These are phyloP conservation scores for Distichodus sexfasciatus DNA, from an alignment of 2,797 vertebrate genomes.

Conservation along the genomic window DNA sequence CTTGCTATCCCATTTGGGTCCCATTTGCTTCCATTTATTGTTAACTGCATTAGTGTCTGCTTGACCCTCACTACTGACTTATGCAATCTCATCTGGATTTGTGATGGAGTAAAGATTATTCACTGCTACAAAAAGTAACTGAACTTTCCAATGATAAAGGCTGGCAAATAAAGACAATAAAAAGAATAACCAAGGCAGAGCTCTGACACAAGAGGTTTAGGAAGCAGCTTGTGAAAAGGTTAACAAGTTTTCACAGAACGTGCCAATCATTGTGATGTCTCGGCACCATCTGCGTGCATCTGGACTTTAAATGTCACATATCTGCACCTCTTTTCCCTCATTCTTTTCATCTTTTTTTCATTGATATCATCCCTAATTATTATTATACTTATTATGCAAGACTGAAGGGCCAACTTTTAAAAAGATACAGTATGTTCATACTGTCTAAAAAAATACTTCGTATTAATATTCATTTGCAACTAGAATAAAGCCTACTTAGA, in stretches of 20 bases:
- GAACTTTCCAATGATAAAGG: constrained; percentile 2
- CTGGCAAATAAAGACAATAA: neutral
- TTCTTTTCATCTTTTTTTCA: neutral
- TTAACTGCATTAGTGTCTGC: neutral
- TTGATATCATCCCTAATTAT: neutral
- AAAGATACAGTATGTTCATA: neutral
- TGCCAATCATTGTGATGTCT: constrained; percentile 4
- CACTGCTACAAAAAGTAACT: constrained; percentile 5
- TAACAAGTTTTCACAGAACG: neutral
- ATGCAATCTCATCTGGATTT: constrained; percentile 14
- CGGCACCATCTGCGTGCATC: constrained; percentile 8
- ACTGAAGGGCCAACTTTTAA: neutral
- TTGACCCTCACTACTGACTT: neutral
- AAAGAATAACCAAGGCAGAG: neutral
- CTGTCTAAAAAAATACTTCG: neutral
- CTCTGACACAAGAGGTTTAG: neutral
- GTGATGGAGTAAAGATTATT: constrained; percentile 7
- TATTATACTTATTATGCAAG: neutral
- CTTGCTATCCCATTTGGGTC: too few species aligned
- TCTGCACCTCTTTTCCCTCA: neutral
- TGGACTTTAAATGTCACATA: neutral
- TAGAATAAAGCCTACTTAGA: neutral
- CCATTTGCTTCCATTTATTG: too few species aligned
- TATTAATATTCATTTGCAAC: neutral
- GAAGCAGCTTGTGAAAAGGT: constrained; percentile 1